Conservation (phyloP, 2,888 invertebrate species). For the Lacanobia oleracea region DNA sequence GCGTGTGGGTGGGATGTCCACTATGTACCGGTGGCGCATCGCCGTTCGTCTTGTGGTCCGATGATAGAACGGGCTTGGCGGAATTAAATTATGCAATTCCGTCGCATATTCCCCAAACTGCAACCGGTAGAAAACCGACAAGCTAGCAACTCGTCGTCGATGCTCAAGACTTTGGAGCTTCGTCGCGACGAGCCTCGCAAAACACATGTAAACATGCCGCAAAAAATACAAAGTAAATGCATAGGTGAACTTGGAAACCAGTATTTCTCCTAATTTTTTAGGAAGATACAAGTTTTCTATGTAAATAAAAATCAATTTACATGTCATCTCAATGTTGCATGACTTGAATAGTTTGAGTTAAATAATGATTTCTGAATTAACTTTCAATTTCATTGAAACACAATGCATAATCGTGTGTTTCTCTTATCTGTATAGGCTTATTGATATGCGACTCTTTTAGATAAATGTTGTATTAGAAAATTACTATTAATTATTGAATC, state of each 20-base stretch:
- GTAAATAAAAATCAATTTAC: slow-evolving; percentile 3
- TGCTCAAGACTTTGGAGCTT: too few relatives aligned
- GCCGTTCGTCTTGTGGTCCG: too few relatives aligned
- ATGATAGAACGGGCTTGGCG: too few relatives aligned
- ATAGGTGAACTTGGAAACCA: background rate
- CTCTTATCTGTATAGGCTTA: slow-evolving; percentile 21
- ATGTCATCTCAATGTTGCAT: background rate
- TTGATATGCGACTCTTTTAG: slow-evolving; percentile 9
- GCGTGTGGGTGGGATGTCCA: too few relatives aligned
- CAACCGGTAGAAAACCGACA: too few relatives aligned
- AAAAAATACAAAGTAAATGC: background rate
- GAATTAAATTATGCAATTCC: too few relatives aligned
- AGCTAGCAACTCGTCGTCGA: too few relatives aligned
- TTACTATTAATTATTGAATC: background rate
- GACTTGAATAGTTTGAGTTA: slow-evolving; percentile 1
- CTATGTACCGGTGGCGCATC: too few relatives aligned
- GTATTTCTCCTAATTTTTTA: background rate
- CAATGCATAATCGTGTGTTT: background rate
- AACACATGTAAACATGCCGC: too few relatives aligned
- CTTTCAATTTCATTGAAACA: slow-evolving; percentile 3
- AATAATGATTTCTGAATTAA: background rate
- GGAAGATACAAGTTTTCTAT: background rate
- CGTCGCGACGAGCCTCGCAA: too few relatives aligned
- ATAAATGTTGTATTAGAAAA: slow-evolving; percentile 1
- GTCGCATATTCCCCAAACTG: too few relatives aligned